Evolutionary conservation across 2,797 vertebrate species (phyloP).

Genomic region (Periophthalmus magnuspinnatus): DNA sequence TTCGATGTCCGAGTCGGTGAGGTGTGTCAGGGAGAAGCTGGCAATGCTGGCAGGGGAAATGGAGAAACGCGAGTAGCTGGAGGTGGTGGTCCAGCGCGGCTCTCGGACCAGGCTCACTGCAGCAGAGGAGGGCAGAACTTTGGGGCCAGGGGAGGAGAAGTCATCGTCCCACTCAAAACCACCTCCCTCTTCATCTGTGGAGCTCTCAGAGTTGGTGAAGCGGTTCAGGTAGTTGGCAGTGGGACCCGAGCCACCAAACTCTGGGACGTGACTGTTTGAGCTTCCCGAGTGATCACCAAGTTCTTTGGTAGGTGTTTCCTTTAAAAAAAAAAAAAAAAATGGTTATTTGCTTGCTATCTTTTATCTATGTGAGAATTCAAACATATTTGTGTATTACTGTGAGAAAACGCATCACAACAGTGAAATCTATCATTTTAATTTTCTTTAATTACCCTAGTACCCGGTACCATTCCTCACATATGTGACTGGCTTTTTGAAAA

Average conservation of each 20-base stretch:
- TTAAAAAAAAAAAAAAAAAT: conserved; percentile 13
- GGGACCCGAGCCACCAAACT: conserved; percentile 72
- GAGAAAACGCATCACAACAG: too few relatives aligned
- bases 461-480: too few relatives aligned
- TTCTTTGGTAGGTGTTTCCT: conserved; percentile 98
- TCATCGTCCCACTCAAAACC: conserved; percentile 99
- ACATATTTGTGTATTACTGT: too few relatives aligned
- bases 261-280: conserved; percentile 76
- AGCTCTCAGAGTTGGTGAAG: conserved; percentile 93
- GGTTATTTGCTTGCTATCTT: too few relatives aligned
- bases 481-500: too few relatives aligned
- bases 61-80: conserved; percentile 91
- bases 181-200: conserved; percentile 98
- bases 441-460: too few relatives aligned
- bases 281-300: conserved; percentile 81
- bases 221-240: conserved; percentile 83
- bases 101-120: conserved; percentile 67
- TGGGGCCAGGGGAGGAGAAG: conserved; percentile 87
- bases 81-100: conserved; percentile 83
- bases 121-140: conserved; percentile 61
- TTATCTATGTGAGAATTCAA: too few relatives aligned
- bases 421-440: too few relatives aligned
- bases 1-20: conserved; percentile 95
- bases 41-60: conserved; percentile 95
- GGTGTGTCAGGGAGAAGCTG: conserved; percentile 91